Evolutionary conservation across 1,140 invertebrate species (phyloP), one percentile per base, ranked within the genome.

Genomic region (Stenopsyche tienmushanensis): DNA sequence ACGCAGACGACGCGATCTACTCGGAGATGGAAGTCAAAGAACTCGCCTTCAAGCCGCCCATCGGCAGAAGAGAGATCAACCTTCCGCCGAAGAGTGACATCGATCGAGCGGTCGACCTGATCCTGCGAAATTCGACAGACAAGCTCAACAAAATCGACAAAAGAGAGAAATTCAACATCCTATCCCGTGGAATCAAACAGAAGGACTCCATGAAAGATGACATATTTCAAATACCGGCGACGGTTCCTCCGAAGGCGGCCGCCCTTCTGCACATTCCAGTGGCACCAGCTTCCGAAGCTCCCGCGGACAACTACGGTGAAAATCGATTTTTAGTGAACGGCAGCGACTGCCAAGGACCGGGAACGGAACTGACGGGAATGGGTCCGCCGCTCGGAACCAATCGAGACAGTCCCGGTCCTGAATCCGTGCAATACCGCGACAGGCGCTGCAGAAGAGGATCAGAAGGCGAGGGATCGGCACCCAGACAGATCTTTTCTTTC

Each of bases 181-280:
- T 80, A 53, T 64, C 67, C 10, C 74, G 77, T 21, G 58, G 78
- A 78, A 62, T 53, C 8, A 55, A 72, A 73, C 47, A 78, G 77
- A 64, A 78, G 75, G 71, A 68, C 66, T 1, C 75, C 10, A 7
- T 17, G 17, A 64, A 64, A 45, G 47, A 66, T 24, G 55, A 50
- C 1, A 50, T 70, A 5, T 70, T 70, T 41, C 65, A 78, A 21
- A 73, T 74, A 17, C 83, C 83, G 0, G 74, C 80, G n/a, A 76
- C 76, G 41, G 78, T 85, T 60, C 81, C 83, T 2, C 82, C 82
- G 1, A 85, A 85, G 73, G 83, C 83, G 2, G 83, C 83, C 1
- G 82, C 82, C 1, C 71, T 85, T 5, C 69, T 85, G 25, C 83
- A 84, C 62, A 83, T 85, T 45, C 82, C 82, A 1, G 60, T 71